phyloP scores from a whole-genome alignment of 2,888 invertebrate species.

The Eupelmus urozonus region DNA sequence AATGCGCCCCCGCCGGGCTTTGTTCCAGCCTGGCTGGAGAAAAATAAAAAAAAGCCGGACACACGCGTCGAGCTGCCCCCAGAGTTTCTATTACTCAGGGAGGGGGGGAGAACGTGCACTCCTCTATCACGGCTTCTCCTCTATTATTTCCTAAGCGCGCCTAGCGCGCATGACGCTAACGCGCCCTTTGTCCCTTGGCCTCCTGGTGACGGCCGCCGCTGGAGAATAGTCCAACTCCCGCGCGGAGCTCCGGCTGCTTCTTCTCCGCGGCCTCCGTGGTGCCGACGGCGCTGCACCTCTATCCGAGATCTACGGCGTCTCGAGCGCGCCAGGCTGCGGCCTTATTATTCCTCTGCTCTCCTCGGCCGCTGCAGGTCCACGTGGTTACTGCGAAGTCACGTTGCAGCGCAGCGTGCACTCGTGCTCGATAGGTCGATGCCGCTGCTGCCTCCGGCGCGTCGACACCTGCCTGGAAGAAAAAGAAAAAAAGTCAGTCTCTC shows the following conservation, averaged over 20 bases:
- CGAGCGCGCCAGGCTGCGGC: too few relatives aligned
- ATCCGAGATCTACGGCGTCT: too few relatives aligned
- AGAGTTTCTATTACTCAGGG: slow-evolving; percentile 26
- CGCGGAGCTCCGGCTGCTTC: slow-evolving; percentile 25
- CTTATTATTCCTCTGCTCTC: neutral
- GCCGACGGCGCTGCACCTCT: too few relatives aligned
- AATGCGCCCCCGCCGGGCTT: too few relatives aligned
- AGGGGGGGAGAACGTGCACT: neutral
- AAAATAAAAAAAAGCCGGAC: slow-evolving; percentile 7
- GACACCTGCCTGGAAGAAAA: slow-evolving; percentile 45
- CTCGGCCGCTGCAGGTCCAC: slow-evolving; percentile 1
- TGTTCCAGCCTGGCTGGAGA: neutral
- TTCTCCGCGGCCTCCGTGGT: too few relatives aligned
- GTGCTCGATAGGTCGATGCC: neutral
- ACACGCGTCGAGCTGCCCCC: neutral
- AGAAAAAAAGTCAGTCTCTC: neutral
- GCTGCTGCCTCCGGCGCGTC: neutral
- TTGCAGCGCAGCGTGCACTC: neutral
- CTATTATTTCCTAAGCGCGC: slow-evolving; percentile 14
- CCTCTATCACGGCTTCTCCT: neutral
- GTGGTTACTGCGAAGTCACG: slow-evolving; percentile 2
- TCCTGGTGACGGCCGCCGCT: neutral
- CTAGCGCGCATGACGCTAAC: slow-evolving; percentile 21
- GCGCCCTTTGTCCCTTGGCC: slow-evolving; percentile 12
- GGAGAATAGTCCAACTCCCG: too few relatives aligned